Base-by-base conservation (phyloP, 2,113 vertebrate genomes). In the Cynoglossus semilaevis region DNA sequence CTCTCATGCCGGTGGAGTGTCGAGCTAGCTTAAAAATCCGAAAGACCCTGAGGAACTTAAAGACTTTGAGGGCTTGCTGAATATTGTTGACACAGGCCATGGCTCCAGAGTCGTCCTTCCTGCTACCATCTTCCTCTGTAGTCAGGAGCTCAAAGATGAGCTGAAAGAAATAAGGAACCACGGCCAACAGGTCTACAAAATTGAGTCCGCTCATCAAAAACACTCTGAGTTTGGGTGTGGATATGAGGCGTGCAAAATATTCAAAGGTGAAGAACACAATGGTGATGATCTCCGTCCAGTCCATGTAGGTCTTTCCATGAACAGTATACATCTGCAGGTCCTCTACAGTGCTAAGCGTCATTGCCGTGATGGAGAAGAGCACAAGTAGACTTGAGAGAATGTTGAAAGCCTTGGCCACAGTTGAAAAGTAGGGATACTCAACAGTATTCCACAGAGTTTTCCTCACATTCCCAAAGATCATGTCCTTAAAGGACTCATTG, bases 21-120 rank as follows among this genome's bases (percentile, higher is more conserved):
- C 92, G 90, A 0, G 93, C 94, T 74, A 95, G 86, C 69, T 94
- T 94, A 54, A 94, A 84, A 64, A 94, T 92, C 14, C 92, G 85
- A 70, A 94, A 93, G 66, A 94, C 92, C 41, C 92, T 78, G 87
- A 93, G 84, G 14, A 94, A 91, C 22, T 92, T 90, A 66, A 93
- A 79, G 15, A 93, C 76, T 70, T 92, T 92, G 40, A 95, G 87
- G n/a, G 94, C 86, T 12, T 93, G 91, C 40, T 90, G 90, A 48
- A 94, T 45, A 65, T 92, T 90, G 58, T 90, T 89, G 47, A 93
- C 85, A 0, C 59, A 84, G 51, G 89, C 80, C 76, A 94, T 62
- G 45, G 85, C 70, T 67, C 85, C 82, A 11, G 92, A 70, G 38
- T 93, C 92, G 34, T 90, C 85, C 0, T 86, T 82, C 57, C 80